Conservation (phyloP, 2,113 vertebrate species). For the Mormyrus lacerda region DNA sequence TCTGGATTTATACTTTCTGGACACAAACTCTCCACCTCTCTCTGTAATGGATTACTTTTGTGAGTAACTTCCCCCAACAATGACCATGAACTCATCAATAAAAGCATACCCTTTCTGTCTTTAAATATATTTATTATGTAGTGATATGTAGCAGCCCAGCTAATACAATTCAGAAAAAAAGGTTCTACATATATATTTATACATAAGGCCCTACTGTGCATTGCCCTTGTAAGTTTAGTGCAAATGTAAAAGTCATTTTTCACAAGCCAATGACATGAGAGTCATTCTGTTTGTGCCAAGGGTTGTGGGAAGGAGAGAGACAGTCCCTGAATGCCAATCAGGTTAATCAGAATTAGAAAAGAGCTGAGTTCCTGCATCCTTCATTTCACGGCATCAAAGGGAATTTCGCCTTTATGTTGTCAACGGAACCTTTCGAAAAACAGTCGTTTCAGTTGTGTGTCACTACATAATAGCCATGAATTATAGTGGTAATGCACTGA, state of each 20-base stretch:
- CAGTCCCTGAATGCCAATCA: conserved; percentile 11
- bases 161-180: too few species aligned
- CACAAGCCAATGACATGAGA: neutral
- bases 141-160: neutral
- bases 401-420: conserved; percentile 40
- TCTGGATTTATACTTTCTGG: too few species aligned
- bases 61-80: too few species aligned
- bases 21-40: too few species aligned
- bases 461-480: neutral
- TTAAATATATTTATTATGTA: neutral
- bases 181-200: neutral
- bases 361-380: neutral
- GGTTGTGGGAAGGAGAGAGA: neutral
- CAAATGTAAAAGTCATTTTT: conserved; percentile 7
- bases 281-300: neutral
- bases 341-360: conserved; percentile 12
- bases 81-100: neutral
- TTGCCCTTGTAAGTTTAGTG: neutral
- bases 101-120: neutral
- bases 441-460: neutral
- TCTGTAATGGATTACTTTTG: too few species aligned
- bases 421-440: conserved; percentile 26
- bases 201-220: neutral
- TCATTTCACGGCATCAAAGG: neutral
- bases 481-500: neutral